Evolutionary conservation across 1,140 invertebrate genomes (phyloP).

Genomic region (Trachelipus rathkii): DNA sequence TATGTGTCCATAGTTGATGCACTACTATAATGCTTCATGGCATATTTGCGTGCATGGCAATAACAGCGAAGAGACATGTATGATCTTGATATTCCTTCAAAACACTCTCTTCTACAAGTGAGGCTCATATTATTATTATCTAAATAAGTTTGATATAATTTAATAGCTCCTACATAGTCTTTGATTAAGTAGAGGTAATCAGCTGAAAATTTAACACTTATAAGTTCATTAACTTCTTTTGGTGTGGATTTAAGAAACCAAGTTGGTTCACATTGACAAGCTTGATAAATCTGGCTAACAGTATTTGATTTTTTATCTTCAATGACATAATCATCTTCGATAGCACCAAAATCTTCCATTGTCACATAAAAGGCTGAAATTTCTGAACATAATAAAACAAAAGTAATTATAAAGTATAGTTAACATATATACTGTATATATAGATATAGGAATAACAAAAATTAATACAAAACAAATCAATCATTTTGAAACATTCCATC

Average conservation of each 20-base stretch:
- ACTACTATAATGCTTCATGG: conserved; percentile 24
- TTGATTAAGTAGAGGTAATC: conserved; percentile 31
- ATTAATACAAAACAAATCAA: too few relatives aligned
- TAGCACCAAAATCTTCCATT: conserved; percentile 27
- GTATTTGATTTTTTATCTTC: conserved; percentile 1
- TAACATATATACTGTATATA: too few relatives aligned
- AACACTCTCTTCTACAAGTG: conserved; percentile 29
- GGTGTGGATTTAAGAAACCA: conserved; percentile 26
- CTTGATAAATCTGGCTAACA: conserved; percentile 21
- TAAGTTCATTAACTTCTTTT: conserved; percentile 22
- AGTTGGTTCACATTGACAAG: conserved; percentile 23
- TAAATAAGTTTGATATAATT: conserved; percentile 26
- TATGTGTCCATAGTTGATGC: conserved; percentile 28
- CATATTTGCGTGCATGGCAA: conserved; percentile 24
- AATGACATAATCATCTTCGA: conserved; percentile 32
- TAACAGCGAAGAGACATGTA: conserved; percentile 11
- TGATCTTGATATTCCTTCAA: conserved; percentile 25
- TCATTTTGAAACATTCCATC: too few relatives aligned
- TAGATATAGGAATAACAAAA: too few relatives aligned
- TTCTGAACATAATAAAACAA: too few relatives aligned
- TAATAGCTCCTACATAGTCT: conserved; percentile 19
- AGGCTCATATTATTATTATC: background rate
- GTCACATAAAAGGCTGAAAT: background rate
- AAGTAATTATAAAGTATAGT: too few relatives aligned
- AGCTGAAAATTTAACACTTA: conserved; percentile 27